These are phyloP conservation scores for Drosophila aff. DNA, from an alignment of 1,140 invertebrate species.

Conservation along the genomic window DNA sequence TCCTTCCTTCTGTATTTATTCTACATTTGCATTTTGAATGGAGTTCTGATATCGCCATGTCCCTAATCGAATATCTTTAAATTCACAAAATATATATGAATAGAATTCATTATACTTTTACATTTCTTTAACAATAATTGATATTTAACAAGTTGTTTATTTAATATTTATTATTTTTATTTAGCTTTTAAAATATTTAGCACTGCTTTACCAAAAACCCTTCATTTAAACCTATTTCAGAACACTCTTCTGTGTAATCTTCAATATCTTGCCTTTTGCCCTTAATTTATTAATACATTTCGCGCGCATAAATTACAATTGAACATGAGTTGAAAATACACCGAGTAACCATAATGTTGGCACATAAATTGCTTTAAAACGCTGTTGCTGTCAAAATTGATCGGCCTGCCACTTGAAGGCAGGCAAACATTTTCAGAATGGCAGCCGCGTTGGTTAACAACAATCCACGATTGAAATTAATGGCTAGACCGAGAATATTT, in stretches of 20 bases:
- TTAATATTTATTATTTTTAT: neutral
- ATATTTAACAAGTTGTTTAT: neutral
- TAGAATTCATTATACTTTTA: neutral
- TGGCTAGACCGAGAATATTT: constrained; percentile 36
- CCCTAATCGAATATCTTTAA: neutral
- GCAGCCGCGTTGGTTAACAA: constrained; percentile 28
- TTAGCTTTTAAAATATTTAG: neutral
- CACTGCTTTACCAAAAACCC: neutral
- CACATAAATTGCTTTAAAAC: constrained; percentile 39
- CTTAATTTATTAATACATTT: constrained; percentile 35
- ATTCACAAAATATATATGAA: too few species aligned
- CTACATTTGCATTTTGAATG: constrained; percentile 6
- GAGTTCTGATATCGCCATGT: neutral
- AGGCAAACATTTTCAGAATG: constrained; percentile 23
- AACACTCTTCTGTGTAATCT: constrained; percentile 7
- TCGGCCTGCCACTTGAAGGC: constrained; percentile 39
- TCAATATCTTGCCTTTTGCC: constrained; percentile 18
- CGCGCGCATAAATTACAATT: constrained; percentile 38
- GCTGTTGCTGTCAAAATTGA: constrained; percentile 34
- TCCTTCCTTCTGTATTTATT: constrained; percentile 5
- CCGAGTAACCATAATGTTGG: constrained; percentile 33
- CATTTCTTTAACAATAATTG: neutral
- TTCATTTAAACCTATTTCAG: neutral
- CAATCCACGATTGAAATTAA: constrained; percentile 43
- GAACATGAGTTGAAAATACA: constrained; percentile 47